Percentiles rank a stretch among this genome's conserved stretches.
These are phyloP conservation scores for Lanius collurio DNA, from an alignment of 2,113 vertebrate species.

Conservation along the genomic window DNA sequence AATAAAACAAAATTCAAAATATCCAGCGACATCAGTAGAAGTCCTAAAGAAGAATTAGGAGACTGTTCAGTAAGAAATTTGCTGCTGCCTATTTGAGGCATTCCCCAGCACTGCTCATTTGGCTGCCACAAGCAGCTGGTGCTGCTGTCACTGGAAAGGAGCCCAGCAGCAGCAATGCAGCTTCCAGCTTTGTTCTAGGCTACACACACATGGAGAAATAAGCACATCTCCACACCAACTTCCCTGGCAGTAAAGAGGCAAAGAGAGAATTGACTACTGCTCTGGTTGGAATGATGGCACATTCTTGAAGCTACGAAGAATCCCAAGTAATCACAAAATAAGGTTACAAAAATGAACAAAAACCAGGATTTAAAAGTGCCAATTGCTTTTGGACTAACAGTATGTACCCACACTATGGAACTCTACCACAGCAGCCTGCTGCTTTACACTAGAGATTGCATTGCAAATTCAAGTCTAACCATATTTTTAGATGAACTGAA, in stretches of 20 bases:
- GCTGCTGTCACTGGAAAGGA: neutral
- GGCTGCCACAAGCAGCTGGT: neutral
- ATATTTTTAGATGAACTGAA: neutral
- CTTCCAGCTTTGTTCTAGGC: neutral
- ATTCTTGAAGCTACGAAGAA: neutral
- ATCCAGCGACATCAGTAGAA: neutral
- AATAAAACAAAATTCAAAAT: neutral
- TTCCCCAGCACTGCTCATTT: neutral
- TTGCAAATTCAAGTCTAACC: neutral
- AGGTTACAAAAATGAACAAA: neutral
- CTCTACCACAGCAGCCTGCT: neutral
- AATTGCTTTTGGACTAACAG: neutral
- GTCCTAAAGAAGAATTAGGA: neutral
- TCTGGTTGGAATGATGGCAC: neutral
- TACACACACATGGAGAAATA: neutral
- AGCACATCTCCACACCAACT: neutral
- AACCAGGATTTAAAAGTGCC: neutral
- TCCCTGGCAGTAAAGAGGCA: neutral
- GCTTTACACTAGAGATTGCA: neutral
- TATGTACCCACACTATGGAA: neutral
- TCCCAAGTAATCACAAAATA: neutral
- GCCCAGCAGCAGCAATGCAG: neutral
- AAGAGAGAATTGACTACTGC: neutral
- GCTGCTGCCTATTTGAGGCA: neutral
- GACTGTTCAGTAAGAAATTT: neutral